These are phyloP conservation scores for Caenorhabditis sulstoni DNA, from an alignment of 2,888 invertebrate genomes.

Conservation along the genomic window DNA sequence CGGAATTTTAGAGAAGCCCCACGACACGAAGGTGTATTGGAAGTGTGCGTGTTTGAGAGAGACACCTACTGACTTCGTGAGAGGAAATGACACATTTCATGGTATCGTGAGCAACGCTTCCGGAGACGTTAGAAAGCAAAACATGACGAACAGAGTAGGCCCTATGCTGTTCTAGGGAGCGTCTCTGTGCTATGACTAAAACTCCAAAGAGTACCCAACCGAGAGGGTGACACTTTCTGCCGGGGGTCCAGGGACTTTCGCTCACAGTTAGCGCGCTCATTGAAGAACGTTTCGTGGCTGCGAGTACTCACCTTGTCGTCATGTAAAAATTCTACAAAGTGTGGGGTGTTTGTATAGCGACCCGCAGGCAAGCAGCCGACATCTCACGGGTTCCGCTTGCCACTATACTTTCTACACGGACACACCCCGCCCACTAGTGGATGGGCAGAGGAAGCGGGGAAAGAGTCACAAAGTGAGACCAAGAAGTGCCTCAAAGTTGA, in stretches of 20 bases:
- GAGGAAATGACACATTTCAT: conserved; percentile 44
- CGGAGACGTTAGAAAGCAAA: conserved; percentile 27
- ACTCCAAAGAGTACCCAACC: conserved; percentile 65
- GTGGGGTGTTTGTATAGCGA: conserved; percentile 23
- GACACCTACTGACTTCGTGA: conserved; percentile 11
- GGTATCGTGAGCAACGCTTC: conserved; percentile 29
- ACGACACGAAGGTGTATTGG: conserved; percentile 10
- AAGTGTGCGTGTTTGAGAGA: conserved; percentile 7
- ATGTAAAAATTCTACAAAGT: conserved; percentile 18
- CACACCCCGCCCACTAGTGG: conserved; percentile 34
- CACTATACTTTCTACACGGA: not conserved
- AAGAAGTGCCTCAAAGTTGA: not conserved
- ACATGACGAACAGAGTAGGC: conserved; percentile 72
- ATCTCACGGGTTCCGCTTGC: conserved; percentile 42
- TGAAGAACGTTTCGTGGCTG: conserved; percentile 67
- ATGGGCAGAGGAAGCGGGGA: not conserved
- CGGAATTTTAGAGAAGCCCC: conserved; percentile 46
- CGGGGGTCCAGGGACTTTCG: conserved; percentile 75
- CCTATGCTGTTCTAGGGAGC: conserved; percentile 73
- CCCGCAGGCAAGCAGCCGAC: conserved; percentile 27
- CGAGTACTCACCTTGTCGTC: conserved; percentile 74
- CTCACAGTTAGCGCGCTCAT: conserved; percentile 70
- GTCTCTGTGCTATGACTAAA: conserved; percentile 74
- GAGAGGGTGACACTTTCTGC: conserved; percentile 71
- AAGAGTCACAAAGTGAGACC: not conserved